Base-by-base conservation (phyloP, 2,888 invertebrate species). In the Dasypolia templi region DNA sequence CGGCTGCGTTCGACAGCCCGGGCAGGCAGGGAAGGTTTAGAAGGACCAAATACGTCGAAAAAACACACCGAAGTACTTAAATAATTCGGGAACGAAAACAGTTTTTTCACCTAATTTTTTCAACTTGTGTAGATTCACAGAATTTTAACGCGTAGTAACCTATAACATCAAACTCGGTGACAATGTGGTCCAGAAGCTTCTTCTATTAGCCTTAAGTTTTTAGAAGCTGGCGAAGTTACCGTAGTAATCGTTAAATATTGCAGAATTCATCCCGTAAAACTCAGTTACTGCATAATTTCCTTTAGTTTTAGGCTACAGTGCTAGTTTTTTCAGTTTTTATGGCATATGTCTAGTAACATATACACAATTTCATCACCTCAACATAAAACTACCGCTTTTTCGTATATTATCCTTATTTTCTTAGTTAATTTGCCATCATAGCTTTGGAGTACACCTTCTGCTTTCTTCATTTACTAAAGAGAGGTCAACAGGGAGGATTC, bases 1-100 rank as follows among this genome's bases (percentile, higher is more conserved):
- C 93, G 93, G 91, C 92, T 95, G 95, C 91, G 91, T 93, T 93
- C 93, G 95, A 95, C 95, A 94, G 91, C 80, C 86, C 26, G 6
- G 3, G 32, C 22, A 26, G 5, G 42, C 62, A 56, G n/a, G 42
- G 14, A n/a, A 51, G 12, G 35, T 58, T 11, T 74, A 83, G 81
- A 80, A 82, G 83, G n/a, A 26, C 46, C 44, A 68, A 32, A 46
- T 9, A 1, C 0, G 7, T 29, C 14, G 3, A 17, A 69, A 42
- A 39, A 39, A 17, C 12, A n/a, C 26, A 7, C 29, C 22, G 44
- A 46, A 4, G 44, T 19, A 0, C 22, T 46, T 32, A 32, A 1
- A 26, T 19, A 61, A 17, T 19, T 39, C 26, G 11, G 4, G 0
- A 39, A 49, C 0, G 49, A 46, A n/a, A 35, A 4, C 39, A 17